Evolutionary conservation across 2,888 invertebrate species (phyloP).

Genomic region (Calephelis perditalis): DNA sequence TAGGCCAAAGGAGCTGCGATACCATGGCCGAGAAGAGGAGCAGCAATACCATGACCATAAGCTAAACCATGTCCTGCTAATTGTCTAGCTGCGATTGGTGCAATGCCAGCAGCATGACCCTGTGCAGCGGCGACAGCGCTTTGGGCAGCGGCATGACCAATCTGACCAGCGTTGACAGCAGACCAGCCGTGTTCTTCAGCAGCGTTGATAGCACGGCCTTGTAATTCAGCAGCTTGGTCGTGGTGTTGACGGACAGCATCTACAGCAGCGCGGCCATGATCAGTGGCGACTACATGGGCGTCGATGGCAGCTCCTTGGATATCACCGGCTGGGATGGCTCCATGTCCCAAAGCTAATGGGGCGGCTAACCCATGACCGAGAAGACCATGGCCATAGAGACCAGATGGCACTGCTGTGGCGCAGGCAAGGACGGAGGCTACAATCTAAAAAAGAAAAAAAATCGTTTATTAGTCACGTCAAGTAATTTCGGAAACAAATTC

Average conservation of each 20-base stretch:
- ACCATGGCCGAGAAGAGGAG: constrained; percentile 15
- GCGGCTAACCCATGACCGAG: constrained; percentile 36
- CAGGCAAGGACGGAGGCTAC: constrained; percentile 70
- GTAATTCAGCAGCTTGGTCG: constrained; percentile 67
- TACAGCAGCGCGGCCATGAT: constrained; percentile 63
- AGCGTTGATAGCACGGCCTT: constrained; percentile 68
- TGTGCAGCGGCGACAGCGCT: constrained; percentile 20
- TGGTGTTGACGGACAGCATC: constrained; percentile 61
- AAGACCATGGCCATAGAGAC: constrained; percentile 31
- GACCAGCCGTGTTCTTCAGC: constrained; percentile 71
- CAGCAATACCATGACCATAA: constrained; percentile 13
- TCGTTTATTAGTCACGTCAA: too few species aligned
- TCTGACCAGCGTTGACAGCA: constrained; percentile 63
- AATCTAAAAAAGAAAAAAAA: constrained; percentile 52
- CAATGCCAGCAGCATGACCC: constrained; percentile 18
- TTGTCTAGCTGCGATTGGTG: constrained; percentile 15
- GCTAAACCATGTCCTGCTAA: constrained; percentile 16
- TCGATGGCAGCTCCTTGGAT: constrained; percentile 49
- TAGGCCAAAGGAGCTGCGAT: constrained; percentile 12
- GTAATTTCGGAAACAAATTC: too few species aligned
- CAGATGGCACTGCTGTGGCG: constrained; percentile 64
- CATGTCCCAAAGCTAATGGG: constrained; percentile 42
- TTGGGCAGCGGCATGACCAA: constrained; percentile 46
- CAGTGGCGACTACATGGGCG: constrained; percentile 62
- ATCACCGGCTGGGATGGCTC: constrained; percentile 66